Evolutionary conservation across 2,113 vertebrate genomes (phyloP), one percentile per base, ranked within the genome.

Genomic region (Colossoma macropomum): DNA sequence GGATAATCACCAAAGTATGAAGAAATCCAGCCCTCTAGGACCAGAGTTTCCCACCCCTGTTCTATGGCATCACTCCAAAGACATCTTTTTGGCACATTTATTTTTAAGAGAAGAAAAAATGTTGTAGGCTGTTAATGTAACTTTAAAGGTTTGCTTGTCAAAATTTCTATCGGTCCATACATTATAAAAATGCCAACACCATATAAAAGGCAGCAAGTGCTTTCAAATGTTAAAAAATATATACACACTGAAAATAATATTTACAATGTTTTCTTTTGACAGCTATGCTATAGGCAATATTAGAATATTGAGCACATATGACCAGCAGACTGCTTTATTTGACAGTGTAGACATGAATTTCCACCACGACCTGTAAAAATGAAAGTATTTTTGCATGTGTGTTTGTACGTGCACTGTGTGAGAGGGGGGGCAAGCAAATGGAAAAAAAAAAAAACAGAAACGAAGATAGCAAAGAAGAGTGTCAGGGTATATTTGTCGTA

Each of bases 391-490:
- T 27, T 62, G 59, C n/a, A 62, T 25, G n/a, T 13, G 68, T 83
- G 79, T 77, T 83, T 80, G 68, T 59, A 77, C 70, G 69, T 41
- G 30, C 89, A 82, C 65, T 74, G 19, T 79, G 75, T 77, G 86
- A n/a, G 19, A 28, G 21, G 17, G 10, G n/a, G 48, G 30, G 28
- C 8, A 34, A 10, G 66, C 28, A 21, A 52, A 11, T 32, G 3
- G 21, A 54, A 63, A 48, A 32, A 52, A 52, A 34, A 66, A 38
- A 66, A 81, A 50, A 71, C 48, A 81, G 45, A 79, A 30, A 77
- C 25, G 63, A 0, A 73, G 0, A 30, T 2, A 56, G 52, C 19
- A 30, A 28, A 71, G 30, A 74, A 23, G 21, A 59, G 19, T 30
- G 41, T 1, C 0, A 30, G 71, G 71, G 85, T 68, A 80, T 70